Percentiles rank a stretch among this genome's conserved stretches.
Evolutionary conservation across 2,797 vertebrate species (phyloP).

Genomic region (Spinus olivaceus): DNA sequence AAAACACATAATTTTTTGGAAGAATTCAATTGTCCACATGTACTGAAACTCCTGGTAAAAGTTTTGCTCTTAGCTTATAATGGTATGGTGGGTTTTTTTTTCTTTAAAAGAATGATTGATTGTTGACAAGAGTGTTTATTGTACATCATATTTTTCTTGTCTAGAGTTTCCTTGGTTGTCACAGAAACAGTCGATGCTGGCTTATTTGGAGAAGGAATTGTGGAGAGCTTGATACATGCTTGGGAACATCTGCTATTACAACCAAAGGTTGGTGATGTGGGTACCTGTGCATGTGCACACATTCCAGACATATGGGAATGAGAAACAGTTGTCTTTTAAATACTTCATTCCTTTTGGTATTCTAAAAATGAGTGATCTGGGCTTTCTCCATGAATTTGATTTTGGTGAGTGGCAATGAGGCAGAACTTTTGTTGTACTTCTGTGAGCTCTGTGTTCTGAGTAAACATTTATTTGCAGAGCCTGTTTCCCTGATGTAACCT

Average conservation of each 20-base stretch:
- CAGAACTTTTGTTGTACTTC: fast-evolving
- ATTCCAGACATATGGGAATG: fast-evolving
- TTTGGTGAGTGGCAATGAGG: not conserved
- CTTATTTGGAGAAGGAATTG: conserved; percentile 96
- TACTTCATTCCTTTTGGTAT: not conserved
- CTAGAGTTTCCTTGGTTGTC: conserved; percentile 94
- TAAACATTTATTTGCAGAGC: not conserved
- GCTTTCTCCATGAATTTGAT: not conserved
- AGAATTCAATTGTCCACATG: not conserved
- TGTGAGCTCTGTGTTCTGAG: not conserved
- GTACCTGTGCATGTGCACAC: not conserved
- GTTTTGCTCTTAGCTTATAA: not conserved
- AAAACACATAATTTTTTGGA: not conserved
- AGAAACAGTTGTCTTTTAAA: not conserved
- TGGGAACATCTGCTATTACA: conserved; percentile 94
- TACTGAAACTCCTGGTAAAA: not conserved
- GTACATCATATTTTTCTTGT: not conserved
- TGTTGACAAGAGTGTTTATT: conserved; percentile 15
- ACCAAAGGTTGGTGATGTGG: conserved; percentile 80
- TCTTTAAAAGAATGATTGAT: not conserved
- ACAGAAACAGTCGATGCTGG: conserved; percentile 99
- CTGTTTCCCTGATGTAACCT: not conserved
- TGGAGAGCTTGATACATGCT: conserved; percentile 96
- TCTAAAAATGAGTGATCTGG: not conserved
- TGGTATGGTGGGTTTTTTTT: fast-evolving